These are phyloP conservation scores for Drosophila robusta DNA, from an alignment of 2,888 invertebrate genomes.

Conservation along the genomic window DNA sequence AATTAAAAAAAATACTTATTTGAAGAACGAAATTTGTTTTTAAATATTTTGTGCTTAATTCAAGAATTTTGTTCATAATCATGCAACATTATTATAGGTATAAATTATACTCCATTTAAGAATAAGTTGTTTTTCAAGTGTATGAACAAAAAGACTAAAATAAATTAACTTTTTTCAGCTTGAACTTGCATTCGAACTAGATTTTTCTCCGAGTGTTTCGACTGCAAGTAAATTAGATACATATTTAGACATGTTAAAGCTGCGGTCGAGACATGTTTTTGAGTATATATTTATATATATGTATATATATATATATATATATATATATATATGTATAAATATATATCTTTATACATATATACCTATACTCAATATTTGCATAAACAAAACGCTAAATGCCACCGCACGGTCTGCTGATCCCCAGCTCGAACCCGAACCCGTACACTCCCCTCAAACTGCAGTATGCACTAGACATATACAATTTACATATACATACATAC, in stretches of 20 bases:
- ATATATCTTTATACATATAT: too few species aligned
- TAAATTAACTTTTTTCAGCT: too few species aligned
- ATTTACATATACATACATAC: neutral
- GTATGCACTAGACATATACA: neutral
- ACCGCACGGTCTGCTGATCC: constrained; percentile 31
- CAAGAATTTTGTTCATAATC: too few species aligned
- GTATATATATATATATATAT: neutral
- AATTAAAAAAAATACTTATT: too few species aligned
- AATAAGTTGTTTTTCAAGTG: too few species aligned
- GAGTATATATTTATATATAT: constrained; percentile 1
- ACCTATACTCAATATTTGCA: constrained; percentile 41
- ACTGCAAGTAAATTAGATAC: constrained; percentile 15
- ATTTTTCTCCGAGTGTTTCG: neutral
- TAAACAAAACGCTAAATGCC: constrained; percentile 37
- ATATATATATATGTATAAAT: too few species aligned
- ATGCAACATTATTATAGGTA: too few species aligned
- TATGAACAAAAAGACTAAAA: too few species aligned
- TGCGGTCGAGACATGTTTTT: constrained; percentile 23
- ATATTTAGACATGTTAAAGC: constrained; percentile 21
- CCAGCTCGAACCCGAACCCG: neutral
- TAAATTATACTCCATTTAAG: too few species aligned
- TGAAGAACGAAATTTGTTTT: too few species aligned
- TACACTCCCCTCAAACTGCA: neutral
- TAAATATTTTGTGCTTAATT: too few species aligned
- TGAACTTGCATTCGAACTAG: too few species aligned